Base-by-base conservation (phyloP, 1,140 invertebrate genomes). In the Drosophila parvula region DNA sequence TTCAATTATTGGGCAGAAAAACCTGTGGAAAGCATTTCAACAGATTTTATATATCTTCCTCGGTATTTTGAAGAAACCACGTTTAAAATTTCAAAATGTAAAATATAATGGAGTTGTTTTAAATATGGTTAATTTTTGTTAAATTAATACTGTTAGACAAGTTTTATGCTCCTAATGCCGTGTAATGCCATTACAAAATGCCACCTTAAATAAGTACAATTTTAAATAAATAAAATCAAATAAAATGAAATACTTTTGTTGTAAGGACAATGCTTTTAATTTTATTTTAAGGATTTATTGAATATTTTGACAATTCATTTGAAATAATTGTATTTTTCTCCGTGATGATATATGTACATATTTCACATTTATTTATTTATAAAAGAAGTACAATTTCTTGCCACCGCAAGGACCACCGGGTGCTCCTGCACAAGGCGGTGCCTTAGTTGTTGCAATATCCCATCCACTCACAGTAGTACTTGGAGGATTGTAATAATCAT, bases 401-500 rank as follows among this genome's bases (percentile, higher is more conserved):
- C n/a, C 48, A 16, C 30, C 30, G 30, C 48, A 51, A 3, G 30
- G 28, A 16, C 47, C 28, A 7, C 16, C 2, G n/a, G 11, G 2
- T 0, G 14, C 1, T 48, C 12, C 40, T 12, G 12, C 28, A 18
- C 62, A 47, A 18, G 55, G 62, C 0, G 32, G 22, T 22, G 10
- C 18, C 27, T 18, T 38, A 7, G 59, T 10, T 7, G 32, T 40
- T 18, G 45, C 22, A 18, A 22, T 32, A 30, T 32, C 28, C 28
- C 4, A 9, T 28, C 48, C 14, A 14, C 5, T 7, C 38, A 55
- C 14, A 27, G 51, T 36, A 5, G 50, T 34, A 5, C 50, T 53
- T 14, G 50, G 16, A 18, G 50, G 50, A 53, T 53, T 18, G 11
- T 53, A 53, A 12, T 53, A 45, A 32, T 50, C 47, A 59, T 30